These are phyloP conservation scores for Physella acuta DNA, from an alignment of 1,140 invertebrate species.

Conservation along the genomic window DNA sequence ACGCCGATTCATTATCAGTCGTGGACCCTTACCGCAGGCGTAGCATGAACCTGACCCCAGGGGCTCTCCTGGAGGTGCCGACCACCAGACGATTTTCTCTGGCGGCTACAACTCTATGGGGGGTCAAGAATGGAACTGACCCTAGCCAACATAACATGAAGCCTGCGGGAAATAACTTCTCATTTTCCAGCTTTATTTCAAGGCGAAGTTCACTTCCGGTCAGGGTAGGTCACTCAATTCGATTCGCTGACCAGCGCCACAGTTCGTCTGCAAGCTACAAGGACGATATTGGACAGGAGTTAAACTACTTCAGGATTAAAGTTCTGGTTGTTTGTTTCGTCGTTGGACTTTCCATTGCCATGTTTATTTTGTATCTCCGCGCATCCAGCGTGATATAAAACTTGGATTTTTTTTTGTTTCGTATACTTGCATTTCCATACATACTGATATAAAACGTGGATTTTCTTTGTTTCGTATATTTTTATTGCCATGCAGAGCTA, in stretches of 20 bases:
- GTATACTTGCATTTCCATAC: not conserved
- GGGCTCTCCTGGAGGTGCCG: not conserved
- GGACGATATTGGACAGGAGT: not conserved
- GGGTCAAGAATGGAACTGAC: not conserved
- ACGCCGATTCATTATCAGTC: not conserved
- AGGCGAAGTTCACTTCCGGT: not conserved
- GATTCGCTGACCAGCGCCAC: not conserved
- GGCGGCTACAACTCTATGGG: not conserved
- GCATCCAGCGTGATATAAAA: not conserved
- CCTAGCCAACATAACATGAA: not conserved
- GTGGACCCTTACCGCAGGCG: not conserved
- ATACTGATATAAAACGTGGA: not conserved
- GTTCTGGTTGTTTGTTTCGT: not conserved
- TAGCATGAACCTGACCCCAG: not conserved
- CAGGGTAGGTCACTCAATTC: not conserved
- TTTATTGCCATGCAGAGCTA: too few relatives aligned
- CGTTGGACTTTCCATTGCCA: not conserved
- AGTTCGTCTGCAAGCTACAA: not conserved
- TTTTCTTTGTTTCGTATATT: not conserved
- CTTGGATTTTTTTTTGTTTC: not conserved
- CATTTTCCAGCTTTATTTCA: not conserved
- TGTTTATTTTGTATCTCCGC: not conserved
- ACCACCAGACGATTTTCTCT: not conserved
- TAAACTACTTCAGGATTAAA: conserved; percentile 3
- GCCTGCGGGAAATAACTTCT: not conserved